Percentiles rank a stretch among this genome's conserved stretches.
Conservation (phyloP, 2,888 invertebrate genomes). For the Drosophila subquinaria region DNA sequence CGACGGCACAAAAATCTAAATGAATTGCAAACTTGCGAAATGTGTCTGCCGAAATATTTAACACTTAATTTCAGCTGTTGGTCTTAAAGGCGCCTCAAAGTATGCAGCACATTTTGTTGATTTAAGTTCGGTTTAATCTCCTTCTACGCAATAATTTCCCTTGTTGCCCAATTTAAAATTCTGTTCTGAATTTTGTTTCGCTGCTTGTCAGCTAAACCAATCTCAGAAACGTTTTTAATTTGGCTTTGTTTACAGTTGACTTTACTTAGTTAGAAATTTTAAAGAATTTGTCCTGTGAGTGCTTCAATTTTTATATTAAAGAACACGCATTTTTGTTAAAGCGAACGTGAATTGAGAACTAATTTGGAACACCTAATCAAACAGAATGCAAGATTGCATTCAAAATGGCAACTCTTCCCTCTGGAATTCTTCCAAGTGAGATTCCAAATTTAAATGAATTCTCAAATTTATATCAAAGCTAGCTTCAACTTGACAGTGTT, state of each 20-base stretch:
- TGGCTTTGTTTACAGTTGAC: neutral
- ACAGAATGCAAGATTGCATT: no score
- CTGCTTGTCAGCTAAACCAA: constrained; percentile 12
- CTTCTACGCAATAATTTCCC: constrained; percentile 14
- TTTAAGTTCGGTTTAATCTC: constrained; percentile 8
- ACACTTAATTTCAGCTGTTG: constrained; percentile 2
- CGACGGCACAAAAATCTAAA: constrained; percentile 40
- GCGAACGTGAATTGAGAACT: neutral
- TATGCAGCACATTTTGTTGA: constrained; percentile 2
- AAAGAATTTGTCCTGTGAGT: neutral
- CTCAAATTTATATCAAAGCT: neutral
- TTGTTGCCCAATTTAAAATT: constrained; percentile 48
- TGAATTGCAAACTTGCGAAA: constrained; percentile 43
- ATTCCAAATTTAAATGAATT: neutral
- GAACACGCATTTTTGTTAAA: neutral
- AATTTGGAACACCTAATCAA: no score
- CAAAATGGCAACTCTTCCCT: no score
- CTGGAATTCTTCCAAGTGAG: neutral
- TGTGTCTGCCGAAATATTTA: constrained; percentile 31
- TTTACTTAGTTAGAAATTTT: constrained; percentile 3
- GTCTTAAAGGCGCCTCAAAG: constrained; percentile 23
- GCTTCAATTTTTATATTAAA: no score
- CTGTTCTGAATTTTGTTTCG: no score
- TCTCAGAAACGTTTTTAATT: neutral
- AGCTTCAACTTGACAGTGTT: neutral